phyloP scores from a whole-genome alignment of 2,797 vertebrate genomes.

The Rhincodon typus region DNA sequence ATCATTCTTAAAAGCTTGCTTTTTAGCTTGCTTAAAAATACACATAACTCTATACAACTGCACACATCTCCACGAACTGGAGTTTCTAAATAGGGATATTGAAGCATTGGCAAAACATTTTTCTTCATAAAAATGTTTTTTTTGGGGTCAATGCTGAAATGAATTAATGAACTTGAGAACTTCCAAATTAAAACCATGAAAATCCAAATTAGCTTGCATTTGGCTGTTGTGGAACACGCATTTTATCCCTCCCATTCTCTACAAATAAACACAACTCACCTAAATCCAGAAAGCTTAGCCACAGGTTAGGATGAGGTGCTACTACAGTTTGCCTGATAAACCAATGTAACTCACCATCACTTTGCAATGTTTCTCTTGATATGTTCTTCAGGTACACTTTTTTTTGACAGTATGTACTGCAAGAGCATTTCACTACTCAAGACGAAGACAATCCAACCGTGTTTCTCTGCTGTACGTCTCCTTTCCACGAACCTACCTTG shows the following conservation, averaged over 20 bases:
- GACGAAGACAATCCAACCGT: not conserved
- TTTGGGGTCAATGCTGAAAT: not conserved
- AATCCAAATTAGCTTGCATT: not conserved
- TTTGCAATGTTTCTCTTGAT: not conserved
- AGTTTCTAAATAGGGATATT: not conserved
- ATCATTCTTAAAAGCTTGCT: not conserved
- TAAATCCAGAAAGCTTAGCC: constrained; percentile 19
- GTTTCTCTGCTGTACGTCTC: not conserved
- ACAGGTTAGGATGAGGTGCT: not conserved
- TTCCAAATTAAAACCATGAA: not conserved
- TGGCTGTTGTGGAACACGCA: not conserved
- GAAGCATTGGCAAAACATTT: not conserved
- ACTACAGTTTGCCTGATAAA: not conserved
- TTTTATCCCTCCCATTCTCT: not conserved
- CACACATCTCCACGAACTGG: not conserved
- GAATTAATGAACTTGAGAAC: not conserved
- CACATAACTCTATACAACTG: not conserved
- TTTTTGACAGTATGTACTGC: not conserved
- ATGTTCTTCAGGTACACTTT: not conserved
- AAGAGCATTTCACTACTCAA: not conserved
- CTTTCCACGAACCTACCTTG: not conserved
- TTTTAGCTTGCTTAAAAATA: not conserved
- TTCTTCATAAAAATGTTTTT: not conserved
- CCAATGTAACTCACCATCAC: not conserved
- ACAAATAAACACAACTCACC: not conserved